Evolutionary conservation across 2,888 invertebrate species (phyloP).

Genomic region (Dorcus parallelipipedus): DNA sequence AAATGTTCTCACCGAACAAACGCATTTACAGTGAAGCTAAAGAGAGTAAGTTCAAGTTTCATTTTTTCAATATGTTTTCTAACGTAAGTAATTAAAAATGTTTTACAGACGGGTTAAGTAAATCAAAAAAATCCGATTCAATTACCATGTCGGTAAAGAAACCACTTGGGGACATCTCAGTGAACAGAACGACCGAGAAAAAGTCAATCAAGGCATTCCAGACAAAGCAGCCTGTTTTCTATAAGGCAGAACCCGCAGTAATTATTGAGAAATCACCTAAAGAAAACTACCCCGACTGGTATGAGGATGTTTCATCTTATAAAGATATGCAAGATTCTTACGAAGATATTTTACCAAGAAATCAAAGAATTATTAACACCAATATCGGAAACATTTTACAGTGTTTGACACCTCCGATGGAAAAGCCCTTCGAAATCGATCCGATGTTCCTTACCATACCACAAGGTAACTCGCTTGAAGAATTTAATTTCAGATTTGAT

Average conservation of each 20-base stretch:
- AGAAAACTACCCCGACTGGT: constrained; percentile 15
- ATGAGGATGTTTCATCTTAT: constrained; percentile 26
- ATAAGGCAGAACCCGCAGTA: constrained; percentile 11
- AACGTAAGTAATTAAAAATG: too few species aligned
- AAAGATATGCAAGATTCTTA: constrained; percentile 25
- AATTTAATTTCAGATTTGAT: too few species aligned
- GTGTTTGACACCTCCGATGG: constrained; percentile 15
- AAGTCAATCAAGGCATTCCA: constrained; percentile 19
- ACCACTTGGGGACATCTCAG: constrained; percentile 32
- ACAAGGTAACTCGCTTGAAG: background rate
- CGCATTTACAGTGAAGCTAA: background rate
- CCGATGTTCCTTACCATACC: constrained; percentile 4
- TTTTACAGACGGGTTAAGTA: constrained; percentile 6
- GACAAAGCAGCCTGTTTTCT: constrained; percentile 14
- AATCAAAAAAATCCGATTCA: constrained; percentile 27
- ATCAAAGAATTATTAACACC: constrained; percentile 2
- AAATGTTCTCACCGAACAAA: constrained; percentile 6
- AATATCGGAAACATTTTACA: constrained; percentile 4
- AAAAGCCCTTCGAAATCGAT: background rate
- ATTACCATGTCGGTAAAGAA: constrained; percentile 22
- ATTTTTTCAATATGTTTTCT: too few species aligned
- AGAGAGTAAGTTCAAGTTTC: constrained; percentile 12
- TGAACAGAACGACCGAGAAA: constrained; percentile 22
- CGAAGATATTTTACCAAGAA: constrained; percentile 12
- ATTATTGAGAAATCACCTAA: constrained; percentile 9